These are phyloP conservation scores for Neotoxoptera formosana DNA, from an alignment of 1,140 invertebrate genomes.

Conservation along the genomic window DNA sequence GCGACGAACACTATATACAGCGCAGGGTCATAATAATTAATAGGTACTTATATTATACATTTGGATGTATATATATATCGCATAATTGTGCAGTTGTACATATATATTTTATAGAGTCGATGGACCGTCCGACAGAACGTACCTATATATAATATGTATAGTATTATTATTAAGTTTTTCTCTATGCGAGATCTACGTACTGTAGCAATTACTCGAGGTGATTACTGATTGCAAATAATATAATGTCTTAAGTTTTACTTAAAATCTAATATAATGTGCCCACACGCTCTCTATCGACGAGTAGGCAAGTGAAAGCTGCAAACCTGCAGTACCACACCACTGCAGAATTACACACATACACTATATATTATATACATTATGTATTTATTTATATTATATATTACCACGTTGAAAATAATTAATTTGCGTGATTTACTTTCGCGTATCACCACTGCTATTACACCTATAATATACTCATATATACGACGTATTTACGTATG, in stretches of 20 bases:
- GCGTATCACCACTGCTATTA: too few species aligned
- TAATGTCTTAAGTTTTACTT: too few species aligned
- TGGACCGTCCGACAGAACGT: not conserved
- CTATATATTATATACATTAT: not conserved
- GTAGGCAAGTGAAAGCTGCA: not conserved
- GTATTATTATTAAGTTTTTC: not conserved
- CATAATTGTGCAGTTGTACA: not conserved
- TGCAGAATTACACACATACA: not conserved
- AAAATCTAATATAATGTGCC: not conserved
- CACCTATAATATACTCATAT: too few species aligned
- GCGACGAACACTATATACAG: not conserved
- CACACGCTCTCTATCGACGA: not conserved
- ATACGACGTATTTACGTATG: too few species aligned
- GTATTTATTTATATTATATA: not conserved
- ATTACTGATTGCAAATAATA: too few species aligned
- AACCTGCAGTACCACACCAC: not conserved
- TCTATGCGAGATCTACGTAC: not conserved
- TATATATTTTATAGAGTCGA: not conserved
- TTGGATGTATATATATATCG: not conserved
- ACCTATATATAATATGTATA: too few species aligned
- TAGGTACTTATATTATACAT: not conserved
- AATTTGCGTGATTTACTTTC: too few species aligned
- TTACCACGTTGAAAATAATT: not conserved
- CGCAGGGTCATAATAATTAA: not conserved
- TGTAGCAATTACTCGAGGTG: not conserved